These are phyloP conservation scores for Mycogona germanica DNA, from an alignment of 2,888 invertebrate genomes.

Conservation along the genomic window DNA sequence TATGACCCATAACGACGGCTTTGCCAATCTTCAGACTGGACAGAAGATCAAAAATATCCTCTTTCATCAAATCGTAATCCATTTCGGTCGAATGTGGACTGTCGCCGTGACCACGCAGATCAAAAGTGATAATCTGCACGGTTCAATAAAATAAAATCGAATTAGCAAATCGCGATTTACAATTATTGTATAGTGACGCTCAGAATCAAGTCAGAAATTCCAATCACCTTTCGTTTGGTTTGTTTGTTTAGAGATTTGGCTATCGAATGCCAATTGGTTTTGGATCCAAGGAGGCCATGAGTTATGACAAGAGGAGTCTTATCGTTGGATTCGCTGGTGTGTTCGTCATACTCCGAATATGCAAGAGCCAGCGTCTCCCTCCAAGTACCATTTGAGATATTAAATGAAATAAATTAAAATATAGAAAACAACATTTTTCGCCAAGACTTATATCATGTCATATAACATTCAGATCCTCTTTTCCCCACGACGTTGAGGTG, in stretches of 20 bases:
- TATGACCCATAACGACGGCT: slow-evolving; percentile 70
- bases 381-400: no score
- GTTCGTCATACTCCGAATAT: slow-evolving; percentile 1
- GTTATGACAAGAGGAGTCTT: slow-evolving; percentile 58
- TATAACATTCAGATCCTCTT: no score
- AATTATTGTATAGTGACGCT: neutral
- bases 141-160: no score
- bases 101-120: slow-evolving; percentile 91
- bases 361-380: neutral
- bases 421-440: no score
- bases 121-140: slow-evolving; percentile 58
- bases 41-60: slow-evolving; percentile 55
- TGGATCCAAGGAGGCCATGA: slow-evolving; percentile 78
- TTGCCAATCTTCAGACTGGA: slow-evolving; percentile 47
- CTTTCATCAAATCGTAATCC: slow-evolving; percentile 57
- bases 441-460: no score
- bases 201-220: neutral
- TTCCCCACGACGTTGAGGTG: no score
- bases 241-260: slow-evolving; percentile 54
- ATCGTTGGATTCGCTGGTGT: neutral
- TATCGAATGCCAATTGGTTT: slow-evolving; percentile 72
- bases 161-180: no score
- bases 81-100: slow-evolving; percentile 66
- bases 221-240: slow-evolving; percentile 48
- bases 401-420: no score